Conservation (phyloP, 1,140 invertebrate genomes). For the Neodiprion virginianus region DNA sequence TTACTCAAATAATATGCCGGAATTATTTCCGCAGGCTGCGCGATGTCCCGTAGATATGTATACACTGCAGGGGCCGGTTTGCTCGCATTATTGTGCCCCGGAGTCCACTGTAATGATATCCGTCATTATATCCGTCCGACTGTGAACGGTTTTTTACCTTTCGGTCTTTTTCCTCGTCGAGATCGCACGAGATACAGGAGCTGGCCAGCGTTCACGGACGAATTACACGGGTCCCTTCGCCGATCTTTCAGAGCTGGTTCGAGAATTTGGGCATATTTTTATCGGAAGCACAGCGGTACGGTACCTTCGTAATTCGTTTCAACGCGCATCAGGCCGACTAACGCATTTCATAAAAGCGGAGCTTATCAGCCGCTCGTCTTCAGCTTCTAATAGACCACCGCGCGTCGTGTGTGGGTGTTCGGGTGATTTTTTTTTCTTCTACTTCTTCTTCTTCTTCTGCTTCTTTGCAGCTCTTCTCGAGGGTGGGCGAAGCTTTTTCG, state of each 20-base stretch:
- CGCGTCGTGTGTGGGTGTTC: constrained; percentile 3
- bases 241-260: not conserved
- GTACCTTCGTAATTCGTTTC: too few relatives aligned
- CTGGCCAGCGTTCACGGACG: not conserved
- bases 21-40: constrained; percentile 10
- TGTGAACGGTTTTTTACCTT: too few relatives aligned
- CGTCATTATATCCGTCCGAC: constrained; percentile 4
- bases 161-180: not conserved
- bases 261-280: too few relatives aligned
- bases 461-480: too few relatives aligned
- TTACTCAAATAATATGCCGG: constrained; percentile 9
- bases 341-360: constrained; percentile 43
- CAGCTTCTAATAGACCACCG: constrained; percentile 12
- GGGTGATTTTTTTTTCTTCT: too few relatives aligned
- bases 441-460: too few relatives aligned
- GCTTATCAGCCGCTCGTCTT: constrained; percentile 44
- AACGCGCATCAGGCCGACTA: too few relatives aligned
- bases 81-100: not conserved
- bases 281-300: too few relatives aligned
- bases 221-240: not conserved
- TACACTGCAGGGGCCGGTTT: not conserved
- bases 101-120: constrained; percentile 11
- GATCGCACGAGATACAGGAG: not conserved
- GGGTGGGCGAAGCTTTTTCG: not conserved
- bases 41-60: constrained; percentile 10